Percentiles rank a stretch among this genome's conserved stretches.
phyloP scores from a whole-genome alignment of 2,113 vertebrate species.

The Thermophis baileyi region DNA sequence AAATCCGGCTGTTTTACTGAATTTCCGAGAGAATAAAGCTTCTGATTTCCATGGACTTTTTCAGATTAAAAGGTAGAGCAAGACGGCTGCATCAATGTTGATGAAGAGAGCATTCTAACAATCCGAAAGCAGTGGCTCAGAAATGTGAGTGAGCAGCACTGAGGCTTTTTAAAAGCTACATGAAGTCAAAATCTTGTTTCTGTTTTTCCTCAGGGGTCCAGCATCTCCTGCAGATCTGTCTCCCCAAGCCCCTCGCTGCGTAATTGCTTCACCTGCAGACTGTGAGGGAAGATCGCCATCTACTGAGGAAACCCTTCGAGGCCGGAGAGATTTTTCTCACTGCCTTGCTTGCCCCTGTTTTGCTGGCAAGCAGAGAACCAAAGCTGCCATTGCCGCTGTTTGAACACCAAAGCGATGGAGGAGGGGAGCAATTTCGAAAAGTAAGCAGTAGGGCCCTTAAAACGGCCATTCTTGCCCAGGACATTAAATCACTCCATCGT shows the following conservation, averaged over 20 bases:
- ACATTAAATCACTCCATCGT: conserved; percentile 6
- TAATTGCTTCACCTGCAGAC: conserved; percentile 4
- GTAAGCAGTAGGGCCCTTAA: neutral
- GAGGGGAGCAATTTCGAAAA: neutral
- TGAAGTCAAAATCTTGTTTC: neutral
- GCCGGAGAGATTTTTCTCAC: neutral
- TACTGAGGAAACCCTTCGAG: conserved; percentile 36
- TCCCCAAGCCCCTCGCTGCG: neutral
- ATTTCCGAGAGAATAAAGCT: neutral
- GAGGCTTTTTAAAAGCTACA: neutral
- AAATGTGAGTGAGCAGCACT: neutral
- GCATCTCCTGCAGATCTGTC: neutral
- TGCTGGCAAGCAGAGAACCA: neutral
- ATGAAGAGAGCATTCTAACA: neutral
- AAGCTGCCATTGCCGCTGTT: neutral
- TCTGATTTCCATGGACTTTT: no score
- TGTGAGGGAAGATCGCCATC: conserved; percentile 55
- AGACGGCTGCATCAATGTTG: neutral
- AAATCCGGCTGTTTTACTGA: neutral
- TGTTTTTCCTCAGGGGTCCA: neutral
- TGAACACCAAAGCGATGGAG: neutral
- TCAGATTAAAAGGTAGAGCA: neutral
- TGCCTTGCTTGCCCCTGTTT: neutral
- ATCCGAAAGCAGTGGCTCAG: neutral
- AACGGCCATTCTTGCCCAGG: neutral